Percentiles rank a stretch among this genome's conserved stretches.
These are phyloP conservation scores for Pseudomugil gertrudae DNA, from an alignment of 2,797 vertebrate species.

Conservation along the genomic window DNA sequence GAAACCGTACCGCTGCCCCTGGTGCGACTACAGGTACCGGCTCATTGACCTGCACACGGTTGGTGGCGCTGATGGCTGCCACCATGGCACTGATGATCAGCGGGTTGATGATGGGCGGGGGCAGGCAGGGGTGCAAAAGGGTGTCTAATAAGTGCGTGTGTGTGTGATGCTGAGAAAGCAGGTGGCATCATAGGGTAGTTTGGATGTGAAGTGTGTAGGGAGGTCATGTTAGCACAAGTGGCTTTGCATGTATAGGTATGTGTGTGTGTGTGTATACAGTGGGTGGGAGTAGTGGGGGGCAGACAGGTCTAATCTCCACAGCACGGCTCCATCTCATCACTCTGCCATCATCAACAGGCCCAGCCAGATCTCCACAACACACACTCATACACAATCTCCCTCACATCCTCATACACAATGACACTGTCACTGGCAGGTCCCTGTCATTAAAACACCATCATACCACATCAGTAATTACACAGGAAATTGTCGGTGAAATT, in stretches of 20 bases:
- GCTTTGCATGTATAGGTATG: conserved; percentile 21
- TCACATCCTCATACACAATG: conserved; percentile 61
- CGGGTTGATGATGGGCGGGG: conserved; percentile 69
- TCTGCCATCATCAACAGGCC: conserved; percentile 76
- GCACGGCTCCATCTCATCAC: conserved; percentile 77
- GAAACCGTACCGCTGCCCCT: conserved; percentile 97
- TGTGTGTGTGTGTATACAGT: conserved; percentile 3
- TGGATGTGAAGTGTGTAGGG: conserved; percentile 9
- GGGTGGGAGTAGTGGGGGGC: conserved; percentile 56
- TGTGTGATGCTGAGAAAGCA: conserved; percentile 62
- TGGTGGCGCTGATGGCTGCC: conserved; percentile 60
- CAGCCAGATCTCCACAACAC: conserved; percentile 62
- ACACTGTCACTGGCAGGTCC: conserved; percentile 76
- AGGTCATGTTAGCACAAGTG: conserved; percentile 32
- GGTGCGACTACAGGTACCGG: conserved; percentile 98
- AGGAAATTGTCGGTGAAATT: conserved; percentile 87
- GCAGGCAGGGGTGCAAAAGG: conserved; percentile 19
- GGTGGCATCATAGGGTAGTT: conserved; percentile 65
- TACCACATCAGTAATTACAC: conserved; percentile 85
- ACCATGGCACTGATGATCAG: conserved; percentile 62
- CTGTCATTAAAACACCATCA: conserved; percentile 86
- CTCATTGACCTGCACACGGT: conserved; percentile 67
- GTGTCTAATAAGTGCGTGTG: conserved; percentile 26
- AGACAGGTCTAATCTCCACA: conserved; percentile 77
- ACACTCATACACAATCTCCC: conserved; percentile 35